Evolutionary conservation across 2,113 vertebrate species (phyloP).

Genomic region (Perccottus glenii): DNA sequence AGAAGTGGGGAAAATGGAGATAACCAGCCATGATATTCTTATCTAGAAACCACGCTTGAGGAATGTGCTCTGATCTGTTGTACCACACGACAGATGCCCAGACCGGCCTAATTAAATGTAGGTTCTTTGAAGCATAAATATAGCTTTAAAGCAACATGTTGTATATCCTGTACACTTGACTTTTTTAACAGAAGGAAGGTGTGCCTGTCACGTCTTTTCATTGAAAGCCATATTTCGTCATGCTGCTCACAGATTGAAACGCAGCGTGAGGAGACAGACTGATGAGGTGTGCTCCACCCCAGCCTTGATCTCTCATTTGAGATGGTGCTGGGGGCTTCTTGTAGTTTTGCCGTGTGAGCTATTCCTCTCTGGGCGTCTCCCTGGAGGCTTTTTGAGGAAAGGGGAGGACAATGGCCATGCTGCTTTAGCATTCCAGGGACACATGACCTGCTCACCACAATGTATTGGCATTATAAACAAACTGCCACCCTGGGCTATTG

Average conservation of each 20-base stretch:
- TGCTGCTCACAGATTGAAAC: slow-evolving; percentile 64
- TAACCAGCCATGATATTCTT: slow-evolving; percentile 36
- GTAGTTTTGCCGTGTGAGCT: slow-evolving; percentile 56
- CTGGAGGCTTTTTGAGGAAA: slow-evolving; percentile 50
- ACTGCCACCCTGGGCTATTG: slow-evolving; percentile 45
- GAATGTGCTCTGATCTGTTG: slow-evolving; percentile 31
- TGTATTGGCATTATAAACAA: slow-evolving; percentile 67
- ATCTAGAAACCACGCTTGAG: slow-evolving; percentile 19
- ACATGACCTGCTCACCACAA: slow-evolving; percentile 65
- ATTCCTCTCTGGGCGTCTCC: slow-evolving; percentile 52
- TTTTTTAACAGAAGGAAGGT: slow-evolving; percentile 38
- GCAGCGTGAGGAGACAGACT: slow-evolving; percentile 53
- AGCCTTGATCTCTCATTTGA: slow-evolving; percentile 62
- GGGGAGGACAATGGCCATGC: slow-evolving; percentile 29
- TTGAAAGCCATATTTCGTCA: slow-evolving; percentile 52
- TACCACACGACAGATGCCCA: slow-evolving; percentile 43
- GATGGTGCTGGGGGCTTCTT: slow-evolving; percentile 55
- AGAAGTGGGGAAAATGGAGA: slow-evolving; percentile 39
- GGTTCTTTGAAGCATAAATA: slow-evolving; percentile 47
- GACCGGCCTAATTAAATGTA: slow-evolving; percentile 51
- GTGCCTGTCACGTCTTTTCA: slow-evolving; percentile 38
- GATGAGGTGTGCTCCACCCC: slow-evolving; percentile 54
- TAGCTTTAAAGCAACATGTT: slow-evolving; percentile 42
- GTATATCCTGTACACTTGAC: slow-evolving; percentile 29
- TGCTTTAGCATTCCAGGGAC: slow-evolving; percentile 31